Base-by-base conservation (phyloP, 2,888 invertebrate species). In the Rotaria macrura region DNA sequence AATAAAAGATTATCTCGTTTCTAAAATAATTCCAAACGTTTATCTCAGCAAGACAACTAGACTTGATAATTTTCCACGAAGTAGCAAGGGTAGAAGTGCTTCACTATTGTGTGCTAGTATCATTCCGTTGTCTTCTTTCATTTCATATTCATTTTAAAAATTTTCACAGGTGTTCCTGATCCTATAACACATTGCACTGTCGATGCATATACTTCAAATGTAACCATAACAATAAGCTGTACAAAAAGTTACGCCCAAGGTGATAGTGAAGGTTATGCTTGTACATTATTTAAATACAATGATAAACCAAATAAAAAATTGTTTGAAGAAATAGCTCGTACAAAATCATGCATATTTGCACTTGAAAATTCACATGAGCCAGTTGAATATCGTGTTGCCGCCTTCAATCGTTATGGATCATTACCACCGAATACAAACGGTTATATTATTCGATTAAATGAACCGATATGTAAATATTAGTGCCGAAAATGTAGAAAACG, bases 221-320 rank as follows among this genome's bases (percentile, higher is more conserved):
- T 79, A 43, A 79, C 79, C 3, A 79, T 79, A 43, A 40, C 40
- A 43, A 79, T 79, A 25, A 79, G 38, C n/a, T 79, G 79, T 79
- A 3, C 23, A n/a, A 79, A 79, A 43, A 79, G 79, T 25, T 79
- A 79, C n/a, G 79, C 79, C 12, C 79, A 79, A 43, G 79, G 79
- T 79, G 79, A 79, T 79, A 43, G 14, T n/a, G 79, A 79, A 7
- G 79, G 79, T 43, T 79, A 79, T 79, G 43, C 43, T 43, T 79
- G 79, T 43, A 43, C n/a, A 79, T 43, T 79, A n/a, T 79, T 79
- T 12, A 79, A 79, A 79, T 79, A 43, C n/a, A 65, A 65, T 65
- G 65, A 34, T 65, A 79, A 79, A 43, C 1, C 25, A 5, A 43
- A 43, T 43, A 25, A 79, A 38, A 79, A 40, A 25, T 12, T 79